Evolutionary conservation across 2,113 vertebrate species (phyloP).

Genomic region (Elgaria multicarinata): DNA sequence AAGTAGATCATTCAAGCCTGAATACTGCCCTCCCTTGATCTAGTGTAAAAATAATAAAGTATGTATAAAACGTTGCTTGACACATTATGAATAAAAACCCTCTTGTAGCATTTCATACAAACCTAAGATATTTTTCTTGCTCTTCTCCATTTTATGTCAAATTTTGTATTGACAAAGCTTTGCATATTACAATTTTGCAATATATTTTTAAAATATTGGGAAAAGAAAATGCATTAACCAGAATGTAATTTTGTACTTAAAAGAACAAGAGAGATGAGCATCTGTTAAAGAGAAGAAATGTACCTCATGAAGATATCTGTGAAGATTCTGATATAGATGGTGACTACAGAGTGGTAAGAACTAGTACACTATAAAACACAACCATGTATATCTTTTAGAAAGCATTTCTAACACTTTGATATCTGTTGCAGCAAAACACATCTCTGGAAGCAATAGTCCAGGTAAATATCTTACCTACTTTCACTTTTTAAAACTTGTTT

Average conservation of each 20-base stretch:
- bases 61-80: not conserved
- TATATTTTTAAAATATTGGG: not conserved
- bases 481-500: not conserved
- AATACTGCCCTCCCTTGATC: not conserved
- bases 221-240: not conserved
- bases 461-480: constrained; percentile 79
- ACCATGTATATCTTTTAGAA: constrained; percentile 6
- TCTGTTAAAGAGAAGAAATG: constrained; percentile 96
- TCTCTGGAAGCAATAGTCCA: constrained; percentile 99
- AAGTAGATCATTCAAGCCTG: too few relatives aligned
- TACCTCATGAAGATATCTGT: constrained; percentile 95
- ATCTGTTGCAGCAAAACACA: constrained; percentile 90
- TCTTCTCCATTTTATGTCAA: not conserved
- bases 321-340: constrained; percentile 96
- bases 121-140: not conserved
- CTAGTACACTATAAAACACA: not conserved
- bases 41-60: not conserved
- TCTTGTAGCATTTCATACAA: not conserved
- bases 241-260: constrained; percentile 19
- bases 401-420: constrained; percentile 42
- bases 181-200: not conserved
- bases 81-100: not conserved
- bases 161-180: too few relatives aligned
- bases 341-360: constrained; percentile 93
- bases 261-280: constrained; percentile 99